These are phyloP conservation scores for Smutsia gigantea DNA, from an alignment of 2,797 vertebrate genomes.

Conservation along the genomic window DNA sequence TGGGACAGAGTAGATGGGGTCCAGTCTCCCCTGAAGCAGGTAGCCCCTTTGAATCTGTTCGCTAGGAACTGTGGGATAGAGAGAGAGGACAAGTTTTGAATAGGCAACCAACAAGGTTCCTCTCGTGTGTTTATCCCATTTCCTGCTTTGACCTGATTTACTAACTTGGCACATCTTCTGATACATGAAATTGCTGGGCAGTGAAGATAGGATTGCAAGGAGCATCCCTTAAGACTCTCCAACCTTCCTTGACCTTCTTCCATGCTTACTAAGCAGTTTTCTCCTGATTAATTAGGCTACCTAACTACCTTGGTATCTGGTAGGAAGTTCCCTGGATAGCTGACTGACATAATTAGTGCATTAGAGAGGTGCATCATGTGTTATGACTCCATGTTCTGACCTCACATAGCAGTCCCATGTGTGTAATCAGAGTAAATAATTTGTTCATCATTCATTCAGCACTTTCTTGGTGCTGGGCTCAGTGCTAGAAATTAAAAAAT, in stretches of 20 bases:
- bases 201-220: neutral
- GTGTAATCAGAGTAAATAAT: constrained; percentile 54
- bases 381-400: constrained; percentile 49
- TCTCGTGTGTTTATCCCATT: neutral
- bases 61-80: rapidly evolving
- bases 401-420: neutral
- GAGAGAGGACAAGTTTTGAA: neutral
- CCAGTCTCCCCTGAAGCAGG: neutral
- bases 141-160: neutral
- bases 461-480: neutral
- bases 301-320: constrained; percentile 41
- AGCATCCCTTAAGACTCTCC: neutral
- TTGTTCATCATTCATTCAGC: constrained; percentile 21
- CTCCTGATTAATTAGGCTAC: constrained; percentile 57
- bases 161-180: neutral
- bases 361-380: constrained; percentile 43
- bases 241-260: constrained; percentile 41
- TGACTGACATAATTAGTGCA: constrained; percentile 49
- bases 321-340: constrained; percentile 21
- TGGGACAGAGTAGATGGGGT: neutral
- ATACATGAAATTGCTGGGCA: neutral
- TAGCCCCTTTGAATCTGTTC: neutral
- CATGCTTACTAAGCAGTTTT: constrained; percentile 2
- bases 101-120: neutral
- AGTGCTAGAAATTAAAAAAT: neutral